Evolutionary conservation across 1,140 invertebrate species (phyloP).

Genomic region (Cotesia chilonis): DNA sequence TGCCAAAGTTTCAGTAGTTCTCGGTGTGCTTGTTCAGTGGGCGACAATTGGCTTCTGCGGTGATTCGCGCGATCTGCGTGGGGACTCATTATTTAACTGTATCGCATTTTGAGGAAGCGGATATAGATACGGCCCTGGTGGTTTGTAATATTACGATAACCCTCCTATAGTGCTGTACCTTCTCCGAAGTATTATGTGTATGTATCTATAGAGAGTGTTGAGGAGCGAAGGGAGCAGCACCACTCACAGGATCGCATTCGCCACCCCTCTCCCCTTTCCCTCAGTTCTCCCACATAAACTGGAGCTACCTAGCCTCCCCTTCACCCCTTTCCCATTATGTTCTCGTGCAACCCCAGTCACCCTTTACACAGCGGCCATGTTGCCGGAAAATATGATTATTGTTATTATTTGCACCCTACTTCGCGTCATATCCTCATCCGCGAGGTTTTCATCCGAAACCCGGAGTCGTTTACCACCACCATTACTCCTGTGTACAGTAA

Average conservation of each 20-base stretch:
- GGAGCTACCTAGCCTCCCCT: neutral
- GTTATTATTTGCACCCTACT: constrained; percentile 66
- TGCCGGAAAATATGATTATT: constrained; percentile 67
- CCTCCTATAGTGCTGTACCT: constrained; percentile 44
- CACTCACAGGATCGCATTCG: constrained; percentile 31
- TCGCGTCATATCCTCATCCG: constrained; percentile 43
- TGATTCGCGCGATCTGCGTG: constrained; percentile 54
- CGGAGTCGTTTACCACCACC: constrained; percentile 32
- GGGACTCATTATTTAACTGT: constrained; percentile 51
- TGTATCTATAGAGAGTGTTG: neutral
- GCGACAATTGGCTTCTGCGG: constrained; percentile 61
- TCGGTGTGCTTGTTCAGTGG: neutral
- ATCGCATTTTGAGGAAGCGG: constrained; percentile 42
- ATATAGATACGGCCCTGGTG: constrained; percentile 64
- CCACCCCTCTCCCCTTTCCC: constrained; percentile 22
- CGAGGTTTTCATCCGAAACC: constrained; percentile 38
- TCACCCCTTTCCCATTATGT: constrained; percentile 46
- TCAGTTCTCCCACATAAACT: constrained; percentile 7
- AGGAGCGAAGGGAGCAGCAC: constrained; percentile 5
- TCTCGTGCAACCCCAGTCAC: constrained; percentile 50
- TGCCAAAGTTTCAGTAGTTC: neutral
- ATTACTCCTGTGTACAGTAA: constrained; percentile 11
- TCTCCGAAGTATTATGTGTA: constrained; percentile 8
- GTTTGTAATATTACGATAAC: constrained; percentile 68
- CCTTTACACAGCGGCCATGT: constrained; percentile 65